These are phyloP conservation scores for Calameuta filiformis DNA, from an alignment of 2,888 invertebrate genomes.

Conservation along the genomic window DNA sequence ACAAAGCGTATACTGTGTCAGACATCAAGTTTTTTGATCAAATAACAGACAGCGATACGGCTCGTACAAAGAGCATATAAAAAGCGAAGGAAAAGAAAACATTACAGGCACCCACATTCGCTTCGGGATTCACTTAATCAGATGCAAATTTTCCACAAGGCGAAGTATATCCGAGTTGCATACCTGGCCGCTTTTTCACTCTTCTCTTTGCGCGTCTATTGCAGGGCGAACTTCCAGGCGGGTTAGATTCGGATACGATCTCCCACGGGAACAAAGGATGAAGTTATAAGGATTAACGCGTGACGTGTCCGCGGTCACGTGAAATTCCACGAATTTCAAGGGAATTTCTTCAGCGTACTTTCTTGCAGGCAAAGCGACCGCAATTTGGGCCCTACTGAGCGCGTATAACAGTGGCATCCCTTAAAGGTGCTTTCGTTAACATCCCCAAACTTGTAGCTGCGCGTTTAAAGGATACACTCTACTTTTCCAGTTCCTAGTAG, in stretches of 20 bases:
- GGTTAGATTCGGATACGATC: slow-evolving; percentile 1
- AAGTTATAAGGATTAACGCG: slow-evolving; percentile 13
- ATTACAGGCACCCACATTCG: background rate
- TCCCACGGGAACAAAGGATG: slow-evolving; percentile 6
- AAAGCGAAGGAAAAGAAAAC: background rate
- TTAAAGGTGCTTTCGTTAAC: background rate
- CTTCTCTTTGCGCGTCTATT: background rate
- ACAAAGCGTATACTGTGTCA: background rate
- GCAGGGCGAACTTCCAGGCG: background rate
- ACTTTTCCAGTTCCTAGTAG: background rate
- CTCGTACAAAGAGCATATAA: background rate
- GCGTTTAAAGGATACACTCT: background rate
- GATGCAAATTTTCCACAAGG: slow-evolving; percentile 11
- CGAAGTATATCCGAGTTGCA: background rate
- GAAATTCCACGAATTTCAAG: slow-evolving; percentile 2
- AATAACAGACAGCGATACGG: background rate
- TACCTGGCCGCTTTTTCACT: background rate
- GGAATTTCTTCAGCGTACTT: background rate
- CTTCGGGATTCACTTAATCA: slow-evolving; percentile 5
- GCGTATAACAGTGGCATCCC: background rate
- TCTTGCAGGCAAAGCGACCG: background rate
- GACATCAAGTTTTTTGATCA: background rate
- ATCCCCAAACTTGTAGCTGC: background rate
- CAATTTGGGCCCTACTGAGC: background rate
- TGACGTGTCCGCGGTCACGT: slow-evolving; percentile 10